Evolutionary conservation across 2,888 invertebrate genomes (phyloP).

Genomic region (Athalia cordata): DNA sequence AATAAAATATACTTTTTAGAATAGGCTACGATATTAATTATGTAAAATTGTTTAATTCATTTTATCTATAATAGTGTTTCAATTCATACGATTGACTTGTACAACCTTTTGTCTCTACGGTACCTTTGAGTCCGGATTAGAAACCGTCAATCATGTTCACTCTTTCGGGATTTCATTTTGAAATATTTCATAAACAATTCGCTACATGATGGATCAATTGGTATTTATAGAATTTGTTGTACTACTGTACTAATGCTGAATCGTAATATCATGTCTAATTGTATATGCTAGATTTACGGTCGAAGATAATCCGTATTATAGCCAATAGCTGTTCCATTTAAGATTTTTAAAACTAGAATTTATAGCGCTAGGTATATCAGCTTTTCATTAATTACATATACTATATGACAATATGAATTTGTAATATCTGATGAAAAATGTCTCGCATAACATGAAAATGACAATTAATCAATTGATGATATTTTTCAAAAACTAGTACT

Average conservation of each 20-base stretch:
- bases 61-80: conserved; percentile 6
- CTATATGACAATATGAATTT: not conserved
- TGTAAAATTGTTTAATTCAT: conserved; percentile 36
- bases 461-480: conserved; percentile 43
- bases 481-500: conserved; percentile 46
- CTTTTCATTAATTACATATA: not conserved
- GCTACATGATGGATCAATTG: too few relatives aligned
- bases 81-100: conserved; percentile 18
- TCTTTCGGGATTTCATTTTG: not conserved
- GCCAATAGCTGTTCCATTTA: not conserved
- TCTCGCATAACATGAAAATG: not conserved
- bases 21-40: conserved; percentile 41
- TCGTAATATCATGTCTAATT: conserved; percentile 14
- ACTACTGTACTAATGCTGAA: conserved; percentile 26
- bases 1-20: conserved; percentile 6
- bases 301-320: not conserved
- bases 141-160: not conserved
- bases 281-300: conserved; percentile 21
- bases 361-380: conserved; percentile 22
- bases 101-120: not conserved
- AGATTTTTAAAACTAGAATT: not conserved
- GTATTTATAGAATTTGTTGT: not conserved
- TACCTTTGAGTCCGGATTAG: conserved; percentile 5
- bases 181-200: not conserved
- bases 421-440: not conserved